A percentile compares a stretch with the other conserved stretches of the same genome.
phyloP scores from a whole-genome alignment of 2,113 vertebrate species.

The Cyanocitta stelleri region DNA sequence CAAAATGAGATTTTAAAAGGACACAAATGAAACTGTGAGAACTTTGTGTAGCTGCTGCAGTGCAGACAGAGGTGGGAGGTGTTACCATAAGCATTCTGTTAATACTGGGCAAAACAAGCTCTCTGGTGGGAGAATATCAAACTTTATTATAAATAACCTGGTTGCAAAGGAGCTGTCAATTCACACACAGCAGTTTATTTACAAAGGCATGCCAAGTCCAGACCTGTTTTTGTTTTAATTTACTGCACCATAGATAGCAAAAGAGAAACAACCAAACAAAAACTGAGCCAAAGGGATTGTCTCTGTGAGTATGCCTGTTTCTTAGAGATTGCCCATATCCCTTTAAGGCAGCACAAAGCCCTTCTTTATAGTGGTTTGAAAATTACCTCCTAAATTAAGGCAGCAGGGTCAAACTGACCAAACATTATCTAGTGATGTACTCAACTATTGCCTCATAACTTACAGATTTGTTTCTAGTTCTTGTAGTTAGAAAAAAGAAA shows the following conservation, averaged over 20 bases:
- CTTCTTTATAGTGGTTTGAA: conserved; percentile 15
- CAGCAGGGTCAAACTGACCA: conserved; percentile 57
- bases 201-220: conserved; percentile 21
- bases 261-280: conserved; percentile 35
- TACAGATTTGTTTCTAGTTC: conserved; percentile 48
- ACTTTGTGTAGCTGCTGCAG: not conserved
- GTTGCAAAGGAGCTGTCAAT: conserved; percentile 21
- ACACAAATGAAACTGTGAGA: not conserved
- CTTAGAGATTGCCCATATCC: conserved; percentile 1
- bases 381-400: conserved; percentile 34
- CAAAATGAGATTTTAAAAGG: not conserved
- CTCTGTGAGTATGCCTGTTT: not conserved
- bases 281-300: conserved; percentile 6
- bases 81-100: not conserved
- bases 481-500: conserved; percentile 45
- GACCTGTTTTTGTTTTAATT: conserved; percentile 50
- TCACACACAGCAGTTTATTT: conserved; percentile 26
- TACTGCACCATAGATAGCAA: conserved; percentile 44
- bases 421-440: not conserved
- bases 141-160: conserved; percentile 30
- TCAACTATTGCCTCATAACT: conserved; percentile 51
- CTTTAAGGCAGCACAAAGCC: conserved; percentile 34
- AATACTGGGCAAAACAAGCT: not conserved
- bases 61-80: not conserved
- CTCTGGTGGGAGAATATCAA: conserved; percentile 4